Percentiles rank a stretch among this genome's conserved stretches.
Conservation (phyloP, 2,888 invertebrate genomes). For the Macrosiphum euphorbiae region DNA sequence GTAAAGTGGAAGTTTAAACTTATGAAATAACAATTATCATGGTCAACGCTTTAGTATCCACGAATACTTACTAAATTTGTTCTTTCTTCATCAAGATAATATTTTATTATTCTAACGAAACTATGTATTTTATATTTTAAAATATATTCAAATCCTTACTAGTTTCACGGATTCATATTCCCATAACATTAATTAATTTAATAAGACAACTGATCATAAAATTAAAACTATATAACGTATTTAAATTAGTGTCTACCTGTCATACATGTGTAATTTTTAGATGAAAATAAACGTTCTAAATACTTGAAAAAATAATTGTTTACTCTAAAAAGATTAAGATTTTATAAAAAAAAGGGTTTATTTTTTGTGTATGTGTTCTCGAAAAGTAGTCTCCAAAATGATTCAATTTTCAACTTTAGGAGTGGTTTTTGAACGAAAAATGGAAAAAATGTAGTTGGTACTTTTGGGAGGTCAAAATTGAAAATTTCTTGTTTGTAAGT, state of each 20-base stretch:
- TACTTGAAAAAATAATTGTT: neutral
- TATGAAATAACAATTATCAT: neutral
- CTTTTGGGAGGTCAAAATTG: too few species aligned
- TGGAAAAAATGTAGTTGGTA: too few species aligned
- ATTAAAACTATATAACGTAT: neutral
- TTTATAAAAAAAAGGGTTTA: neutral
- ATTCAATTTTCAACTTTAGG: too few species aligned
- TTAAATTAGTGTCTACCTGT: neutral
- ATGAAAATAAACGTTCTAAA: neutral
- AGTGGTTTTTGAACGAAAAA: too few species aligned
- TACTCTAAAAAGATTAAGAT: neutral
- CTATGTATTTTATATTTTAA: neutral
- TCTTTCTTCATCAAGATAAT: neutral
- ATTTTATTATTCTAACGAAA: neutral
- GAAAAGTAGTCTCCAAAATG: too few species aligned
- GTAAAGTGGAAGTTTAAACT: neutral
- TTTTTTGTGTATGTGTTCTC: too few species aligned
- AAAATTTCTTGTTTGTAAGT: too few species aligned
- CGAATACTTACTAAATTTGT: neutral
- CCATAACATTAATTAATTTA: neutral
- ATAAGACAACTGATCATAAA: neutral
- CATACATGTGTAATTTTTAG: neutral
- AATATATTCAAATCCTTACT: too few species aligned
- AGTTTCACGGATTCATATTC: neutral
- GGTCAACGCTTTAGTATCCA: neutral